Base-by-base conservation (phyloP, 2,113 vertebrate species). In the Strix uralensis region DNA sequence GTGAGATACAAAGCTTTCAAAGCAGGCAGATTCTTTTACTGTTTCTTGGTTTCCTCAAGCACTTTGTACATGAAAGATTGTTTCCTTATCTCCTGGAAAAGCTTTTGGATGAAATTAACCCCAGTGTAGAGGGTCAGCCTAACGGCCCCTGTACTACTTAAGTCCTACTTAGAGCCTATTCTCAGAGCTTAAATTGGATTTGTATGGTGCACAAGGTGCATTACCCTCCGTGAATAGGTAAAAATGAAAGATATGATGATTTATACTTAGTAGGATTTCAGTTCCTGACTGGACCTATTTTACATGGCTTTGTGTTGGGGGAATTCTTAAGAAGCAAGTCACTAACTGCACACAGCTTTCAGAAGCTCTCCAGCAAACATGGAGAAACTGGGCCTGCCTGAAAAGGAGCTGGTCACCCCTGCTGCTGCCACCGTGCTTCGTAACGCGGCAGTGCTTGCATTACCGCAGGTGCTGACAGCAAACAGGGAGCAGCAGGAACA, bases 81-180 rank as follows among this genome's bases (percentile, higher is more conserved):
- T 93, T 97, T 95, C 71, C 95, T 97, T 97, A 97, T 97, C 97
- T 97, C 89, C 80, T 80, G 81, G 84, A 97, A 97, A 96, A 97
- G 94, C 95, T 96, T 97, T 96, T 92, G 91, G 93, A 91, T 91
- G 84, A 97, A 96, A 97, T 97, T 97, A 97, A 97, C 97, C 97
- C 51, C 71, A 13, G 84, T 42, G 81, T 46, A 94, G 81, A 95
- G 51, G 97, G 97, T 97, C 96, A 97, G 63, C 74, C 84, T 92
- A 74, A 94, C 3, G 0, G 58, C 89, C 79, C 91, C 91, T 77
- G 52, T 77, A 49, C 81, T 89, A 86, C 94, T 96, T 90, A 91
- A 95, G 59, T 78, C 81, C 94, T 95, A 91, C 87, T 96, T 96
- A 91, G 67, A 96, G 75, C 67, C 86, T 94, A 63, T 96, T 96